These are phyloP conservation scores for Glyphotaelius pellucidus DNA, from an alignment of 2,888 invertebrate genomes.

Conservation along the genomic window DNA sequence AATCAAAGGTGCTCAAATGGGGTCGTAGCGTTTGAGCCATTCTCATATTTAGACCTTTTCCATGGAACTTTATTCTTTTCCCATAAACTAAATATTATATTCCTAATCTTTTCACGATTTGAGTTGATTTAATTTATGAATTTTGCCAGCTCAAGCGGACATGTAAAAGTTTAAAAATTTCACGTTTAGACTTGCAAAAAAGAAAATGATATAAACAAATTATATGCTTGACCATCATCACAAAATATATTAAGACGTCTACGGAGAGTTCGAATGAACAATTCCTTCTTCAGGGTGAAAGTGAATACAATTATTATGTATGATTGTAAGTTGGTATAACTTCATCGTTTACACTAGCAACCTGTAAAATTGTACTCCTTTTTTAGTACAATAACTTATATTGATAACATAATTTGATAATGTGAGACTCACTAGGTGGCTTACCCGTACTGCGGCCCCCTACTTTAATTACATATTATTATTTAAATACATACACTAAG, in stretches of 20 bases:
- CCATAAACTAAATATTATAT: background rate
- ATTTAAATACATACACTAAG: too few species aligned
- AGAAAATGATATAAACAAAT: background rate
- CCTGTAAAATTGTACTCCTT: background rate
- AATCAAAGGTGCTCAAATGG: constrained; percentile 57
- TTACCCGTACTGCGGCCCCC: too few species aligned
- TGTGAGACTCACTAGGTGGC: too few species aligned
- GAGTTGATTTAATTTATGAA: background rate
- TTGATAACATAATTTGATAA: too few species aligned
- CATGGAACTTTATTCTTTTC: background rate
- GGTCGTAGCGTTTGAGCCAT: background rate
- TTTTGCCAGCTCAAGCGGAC: background rate
- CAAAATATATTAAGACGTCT: background rate
- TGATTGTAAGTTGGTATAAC: background rate
- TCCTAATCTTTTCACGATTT: background rate
- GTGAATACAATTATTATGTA: background rate
- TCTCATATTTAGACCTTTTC: background rate
- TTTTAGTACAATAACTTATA: too few species aligned
- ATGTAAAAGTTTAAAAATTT: too few species aligned
- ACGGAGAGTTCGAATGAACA: background rate
- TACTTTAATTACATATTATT: too few species aligned
- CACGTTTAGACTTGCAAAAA: too few species aligned
- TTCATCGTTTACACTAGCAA: background rate
- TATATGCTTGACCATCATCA: background rate
- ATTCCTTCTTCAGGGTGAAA: background rate